Percentiles rank a stretch among this genome's conserved stretches.
Evolutionary conservation across 2,797 vertebrate species (phyloP).

Genomic region (Australoheros facetus): DNA sequence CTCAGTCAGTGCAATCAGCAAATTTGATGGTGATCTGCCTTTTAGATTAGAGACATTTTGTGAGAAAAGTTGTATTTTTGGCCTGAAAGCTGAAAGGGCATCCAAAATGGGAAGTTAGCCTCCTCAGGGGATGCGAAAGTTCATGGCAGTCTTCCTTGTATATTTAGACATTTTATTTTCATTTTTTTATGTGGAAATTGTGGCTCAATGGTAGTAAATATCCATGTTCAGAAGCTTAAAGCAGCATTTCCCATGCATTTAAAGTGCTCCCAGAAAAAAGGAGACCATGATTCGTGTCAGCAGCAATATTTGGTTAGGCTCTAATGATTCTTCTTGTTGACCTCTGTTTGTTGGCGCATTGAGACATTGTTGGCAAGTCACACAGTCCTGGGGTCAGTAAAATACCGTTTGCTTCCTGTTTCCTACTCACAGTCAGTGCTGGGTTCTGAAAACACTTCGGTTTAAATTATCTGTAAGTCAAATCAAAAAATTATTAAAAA

Average conservation of each 20-base stretch:
- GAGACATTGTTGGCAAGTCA: background rate
- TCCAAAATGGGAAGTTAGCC: background rate
- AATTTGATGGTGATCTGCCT: background rate
- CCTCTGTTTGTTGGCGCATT: background rate
- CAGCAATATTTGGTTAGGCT: background rate
- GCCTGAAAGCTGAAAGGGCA: background rate
- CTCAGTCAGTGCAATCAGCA: background rate
- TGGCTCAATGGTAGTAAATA: background rate
- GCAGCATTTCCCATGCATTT: background rate
- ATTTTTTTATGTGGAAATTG: background rate
- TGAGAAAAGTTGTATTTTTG: background rate
- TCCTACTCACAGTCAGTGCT: background rate
- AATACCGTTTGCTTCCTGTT: background rate
- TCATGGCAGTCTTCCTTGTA: background rate
- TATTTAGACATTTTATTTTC: background rate
- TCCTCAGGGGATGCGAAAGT: background rate
- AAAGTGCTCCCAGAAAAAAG: background rate
- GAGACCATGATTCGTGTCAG: rapidly evolving
- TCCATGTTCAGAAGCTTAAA: background rate
- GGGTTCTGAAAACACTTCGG: background rate
- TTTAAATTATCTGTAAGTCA: no score
- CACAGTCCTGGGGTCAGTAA: background rate
- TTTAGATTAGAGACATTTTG: background rate
- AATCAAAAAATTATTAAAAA: no score
- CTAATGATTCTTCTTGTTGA: background rate